These are phyloP conservation scores for Brachionus calyciflorus DNA, from an alignment of 1,140 invertebrate species.

Conservation along the genomic window DNA sequence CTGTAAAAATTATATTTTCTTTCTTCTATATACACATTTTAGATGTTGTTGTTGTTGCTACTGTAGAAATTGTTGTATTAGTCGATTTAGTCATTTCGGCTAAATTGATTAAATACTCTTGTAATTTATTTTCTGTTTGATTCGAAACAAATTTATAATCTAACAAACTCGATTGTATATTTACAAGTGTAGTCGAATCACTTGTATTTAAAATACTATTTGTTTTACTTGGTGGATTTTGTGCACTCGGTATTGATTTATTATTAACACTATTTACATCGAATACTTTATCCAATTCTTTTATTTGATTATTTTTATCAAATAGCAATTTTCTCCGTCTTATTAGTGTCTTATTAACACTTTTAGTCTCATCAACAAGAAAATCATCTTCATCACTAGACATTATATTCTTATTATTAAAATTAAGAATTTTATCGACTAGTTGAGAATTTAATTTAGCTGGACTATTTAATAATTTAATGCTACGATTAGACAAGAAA, in stretches of 20 bases:
- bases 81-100: conserved; percentile 18
- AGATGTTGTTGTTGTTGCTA: too few species aligned
- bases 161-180: background rate
- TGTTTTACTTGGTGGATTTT: background rate
- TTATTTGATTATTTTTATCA: background rate
- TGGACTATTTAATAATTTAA: background rate
- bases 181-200: too few species aligned
- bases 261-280: background rate
- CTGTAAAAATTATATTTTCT: too few species aligned
- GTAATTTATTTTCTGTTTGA: background rate
- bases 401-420: conserved; percentile 19
- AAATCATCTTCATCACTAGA: conserved; percentile 18
- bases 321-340: background rate
- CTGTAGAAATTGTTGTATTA: too few species aligned
- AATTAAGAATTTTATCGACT: conserved; percentile 23
- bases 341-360: background rate
- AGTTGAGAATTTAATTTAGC: background rate
- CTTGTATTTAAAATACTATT: background rate
- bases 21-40: too few species aligned
- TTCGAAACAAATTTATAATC: background rate
- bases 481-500: background rate
- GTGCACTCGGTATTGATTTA: conserved; percentile 5
- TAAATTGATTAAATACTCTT: conserved; percentile 1
- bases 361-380: too few species aligned
- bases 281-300: conserved; percentile 13